Base-by-base conservation (phyloP, 2,113 vertebrate genomes). In the Clinocottus analis region DNA sequence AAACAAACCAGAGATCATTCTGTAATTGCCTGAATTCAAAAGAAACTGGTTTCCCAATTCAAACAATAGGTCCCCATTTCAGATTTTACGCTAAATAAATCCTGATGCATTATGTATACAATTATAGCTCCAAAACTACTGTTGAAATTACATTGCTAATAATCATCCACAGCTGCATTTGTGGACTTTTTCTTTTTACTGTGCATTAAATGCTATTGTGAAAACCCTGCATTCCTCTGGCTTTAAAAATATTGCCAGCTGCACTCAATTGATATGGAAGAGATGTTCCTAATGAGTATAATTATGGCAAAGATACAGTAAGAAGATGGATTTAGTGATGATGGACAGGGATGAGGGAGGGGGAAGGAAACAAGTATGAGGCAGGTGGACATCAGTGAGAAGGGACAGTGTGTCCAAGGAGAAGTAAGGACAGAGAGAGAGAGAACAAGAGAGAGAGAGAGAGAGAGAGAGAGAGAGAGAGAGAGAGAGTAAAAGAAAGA, bases 271-370 rank as follows among this genome's bases (percentile, higher is more conserved):
- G 12, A 27, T 67, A 67, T 68, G 33, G 7, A 11, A 59, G 5
- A 65, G 31, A 75, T 69, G 66, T 68, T 72, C 29, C 8, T 61
- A 27, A 53, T 49, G 35, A 72, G 43, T 21, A 55, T 67, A 76
- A 86, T 68, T 1, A 37, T 59, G 1, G 31, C 27, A 37, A 72
- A 29, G 3, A 37, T 60, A 58, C 16, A 63, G 41, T 43, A 61
- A 59, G 43, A 68, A 49, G 27, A 62, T 27, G 69, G 19, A 76
- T 83, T 73, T 75, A 27, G 59, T 61, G 61, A 69, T 13, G 56
- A 72, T 31, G 47, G 35, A 62, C 21, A 61, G 31, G 33, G 2
- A 70, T 56, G 29, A 63, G 39, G 39, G 56, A 79, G 41, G 47
- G 77, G 23, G 21, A 64, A 59, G 55, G 31, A 27, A 71, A 39